Base-by-base conservation (phyloP, 2,797 vertebrate genomes). In the Anguilla anguilla region DNA sequence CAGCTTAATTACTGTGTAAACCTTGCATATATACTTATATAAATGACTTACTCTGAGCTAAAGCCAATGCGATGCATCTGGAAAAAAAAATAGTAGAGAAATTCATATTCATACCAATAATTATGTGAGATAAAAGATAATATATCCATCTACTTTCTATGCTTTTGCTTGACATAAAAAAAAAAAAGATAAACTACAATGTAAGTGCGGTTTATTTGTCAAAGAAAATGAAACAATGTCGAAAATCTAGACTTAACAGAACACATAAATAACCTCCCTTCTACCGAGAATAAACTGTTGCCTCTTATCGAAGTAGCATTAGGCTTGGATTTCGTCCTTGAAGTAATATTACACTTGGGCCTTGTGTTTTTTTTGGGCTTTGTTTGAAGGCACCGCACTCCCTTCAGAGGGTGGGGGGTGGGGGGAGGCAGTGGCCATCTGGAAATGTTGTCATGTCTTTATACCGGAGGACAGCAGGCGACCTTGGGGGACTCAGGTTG, bases 111-210 rank as follows among this genome's bases (percentile, higher is more conserved):
- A 74, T 74, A 22, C 6, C 13, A 64, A 1, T 25, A n/a, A 69
- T 69, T 69, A 69, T 69, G 6, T 64, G 25, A 69, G 7, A 15
- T 43, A 17, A 15, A 77, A 79, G 79, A 25, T 25, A 22, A 46
- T 39, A 77, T n/a, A 5, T 87, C 81, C 28, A 31, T 57, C 28
- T 1, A 49, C 28, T 59, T 53, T 83, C n/a, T 64, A n/a, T 53
- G 31, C 19, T 17, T 55, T 84, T 55, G 43, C 49, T 72, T 72
- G 82, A 87, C 86, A 87, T 69, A 39, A 69, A 69, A 69, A 84
- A 35, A 57, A 15, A 13, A 28, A 17, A 39, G 15, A 17, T 9
- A 28, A 17, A 72, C 7, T 84, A 46, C 15, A 84, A n/a, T 31
- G 4, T 53, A 31, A 46, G n/a, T 28, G 39, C 77, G 61, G 28